phyloP scores from a whole-genome alignment of 2,797 vertebrate species.

The Cyprinodon diabolis region DNA sequence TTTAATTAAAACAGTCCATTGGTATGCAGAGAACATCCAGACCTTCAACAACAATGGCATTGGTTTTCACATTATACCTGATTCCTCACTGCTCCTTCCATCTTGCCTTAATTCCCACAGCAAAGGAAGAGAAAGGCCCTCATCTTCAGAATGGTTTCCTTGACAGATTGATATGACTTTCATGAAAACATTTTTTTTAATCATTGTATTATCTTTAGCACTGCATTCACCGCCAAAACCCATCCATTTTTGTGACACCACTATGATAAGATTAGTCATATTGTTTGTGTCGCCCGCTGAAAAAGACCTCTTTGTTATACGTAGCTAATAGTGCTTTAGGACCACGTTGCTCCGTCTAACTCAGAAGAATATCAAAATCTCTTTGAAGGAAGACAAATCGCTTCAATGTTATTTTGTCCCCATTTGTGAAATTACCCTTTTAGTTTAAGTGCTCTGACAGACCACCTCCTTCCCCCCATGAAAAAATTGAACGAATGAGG shows the following conservation, averaged over 20 bases:
- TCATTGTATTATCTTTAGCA: slow-evolving; percentile 19
- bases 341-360: slow-evolving; percentile 34
- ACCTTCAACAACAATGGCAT: slow-evolving; percentile 33
- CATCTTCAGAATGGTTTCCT: slow-evolving; percentile 20
- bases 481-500: slow-evolving; percentile 37
- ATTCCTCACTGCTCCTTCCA: slow-evolving; percentile 10
- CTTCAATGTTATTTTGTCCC: slow-evolving; percentile 54
- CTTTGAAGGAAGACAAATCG: slow-evolving; percentile 55
- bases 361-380: slow-evolving; percentile 55
- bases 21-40: slow-evolving; percentile 43
- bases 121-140: slow-evolving; percentile 31
- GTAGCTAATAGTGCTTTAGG: slow-evolving; percentile 42
- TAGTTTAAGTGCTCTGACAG: slow-evolving; percentile 64
- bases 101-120: slow-evolving; percentile 16
- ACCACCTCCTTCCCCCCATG: slow-evolving; percentile 22
- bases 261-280: slow-evolving; percentile 36
- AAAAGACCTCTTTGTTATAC: slow-evolving; percentile 45
- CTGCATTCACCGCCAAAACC: slow-evolving; percentile 19
- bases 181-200: slow-evolving; percentile 22
- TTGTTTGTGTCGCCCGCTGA: slow-evolving; percentile 22
- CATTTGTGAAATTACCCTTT: slow-evolving; percentile 72
- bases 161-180: slow-evolving; percentile 22
- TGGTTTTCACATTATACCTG: slow-evolving; percentile 34
- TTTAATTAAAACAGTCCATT: slow-evolving; percentile 50
- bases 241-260: slow-evolving; percentile 34